Evolutionary conservation across 2,113 vertebrate genomes (phyloP), one percentile per base, ranked within the genome.

Genomic region (Tragelaphus buxtoni): DNA sequence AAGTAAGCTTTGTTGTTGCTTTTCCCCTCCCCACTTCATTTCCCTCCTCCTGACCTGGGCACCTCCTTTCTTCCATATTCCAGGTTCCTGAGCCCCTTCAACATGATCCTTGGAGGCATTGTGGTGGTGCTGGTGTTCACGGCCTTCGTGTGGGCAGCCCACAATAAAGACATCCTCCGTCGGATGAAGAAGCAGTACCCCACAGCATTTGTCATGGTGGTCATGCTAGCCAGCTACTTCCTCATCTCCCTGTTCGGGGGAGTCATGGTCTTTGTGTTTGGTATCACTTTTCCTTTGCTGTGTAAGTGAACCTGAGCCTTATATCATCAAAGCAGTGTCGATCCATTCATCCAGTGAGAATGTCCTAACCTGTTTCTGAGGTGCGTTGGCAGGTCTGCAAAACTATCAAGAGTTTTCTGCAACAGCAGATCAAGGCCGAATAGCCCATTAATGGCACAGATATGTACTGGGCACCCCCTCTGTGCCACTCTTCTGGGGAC

Each of bases 211-310:
- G 98, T 99, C 5, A 69, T 99, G 82, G 98, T 97, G 39, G 98
- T 99, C 96, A 99, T 99, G 99, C 74, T 99, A 53, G 98, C 98
- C 88, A 99, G 99, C 98, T 99, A 99, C 98, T 97, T 99, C 87
- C 82, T 99, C 95, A 99, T 99, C 69, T 99, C 99, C n/a, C 98
- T 99, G 87, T 99, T 99, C 39, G 99, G 99, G 11, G 99, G 99
- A 3, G 99, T 99, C 95, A 99, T 99, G 99, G 99, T 99, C 88
- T 99, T 99, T 95, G 98, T 99, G 98, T 98, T 99, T 11, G 99
- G 99, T 74, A 99, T 99, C 98, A 99, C 99, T 0, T 99, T 99
- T 89, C 99, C 99, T 86, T 98, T 99, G 86, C 94, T 99, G 82
- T 95, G 99, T 99, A 98, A 99, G 99, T 99, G 97, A 76, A 92